Conservation (phyloP, 2,113 vertebrate species). For the Anser brachyrhynchus region DNA sequence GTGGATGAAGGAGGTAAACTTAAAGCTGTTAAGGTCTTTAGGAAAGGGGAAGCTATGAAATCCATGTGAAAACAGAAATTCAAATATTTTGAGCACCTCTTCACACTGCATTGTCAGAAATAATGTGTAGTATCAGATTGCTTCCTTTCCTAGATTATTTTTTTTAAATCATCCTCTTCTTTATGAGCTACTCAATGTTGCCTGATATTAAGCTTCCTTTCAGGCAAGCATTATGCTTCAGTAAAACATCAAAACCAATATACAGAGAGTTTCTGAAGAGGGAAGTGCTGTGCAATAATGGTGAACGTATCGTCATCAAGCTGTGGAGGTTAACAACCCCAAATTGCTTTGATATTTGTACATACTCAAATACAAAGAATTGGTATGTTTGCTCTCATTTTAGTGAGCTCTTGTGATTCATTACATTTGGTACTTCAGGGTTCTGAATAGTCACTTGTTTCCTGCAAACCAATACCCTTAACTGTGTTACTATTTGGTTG, state of each 20-base stretch:
- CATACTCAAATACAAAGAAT: slow-evolving; percentile 28
- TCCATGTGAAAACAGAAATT: background rate
- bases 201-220: background rate
- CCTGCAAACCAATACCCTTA: slow-evolving; percentile 41
- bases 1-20: background rate
- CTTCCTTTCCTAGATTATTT: background rate
- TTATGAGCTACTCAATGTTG: background rate
- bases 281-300: background rate
- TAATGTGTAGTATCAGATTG: background rate
- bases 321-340: slow-evolving; percentile 39
- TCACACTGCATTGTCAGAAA: background rate
- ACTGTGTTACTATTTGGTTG: background rate
- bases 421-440: slow-evolving; percentile 37
- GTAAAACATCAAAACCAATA: background rate
- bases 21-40: background rate
- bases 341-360: slow-evolving; percentile 51
- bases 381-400: slow-evolving; percentile 50
- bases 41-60: background rate
- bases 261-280: background rate
- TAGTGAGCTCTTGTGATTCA: slow-evolving; percentile 61
- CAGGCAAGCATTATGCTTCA: background rate
- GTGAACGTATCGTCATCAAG: slow-evolving; percentile 22
- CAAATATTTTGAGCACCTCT: background rate
- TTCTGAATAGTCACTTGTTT: slow-evolving; percentile 51
- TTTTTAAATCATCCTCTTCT: background rate